phyloP scores from a whole-genome alignment of 2,888 invertebrate genomes.

The Xestia ashworthii region DNA sequence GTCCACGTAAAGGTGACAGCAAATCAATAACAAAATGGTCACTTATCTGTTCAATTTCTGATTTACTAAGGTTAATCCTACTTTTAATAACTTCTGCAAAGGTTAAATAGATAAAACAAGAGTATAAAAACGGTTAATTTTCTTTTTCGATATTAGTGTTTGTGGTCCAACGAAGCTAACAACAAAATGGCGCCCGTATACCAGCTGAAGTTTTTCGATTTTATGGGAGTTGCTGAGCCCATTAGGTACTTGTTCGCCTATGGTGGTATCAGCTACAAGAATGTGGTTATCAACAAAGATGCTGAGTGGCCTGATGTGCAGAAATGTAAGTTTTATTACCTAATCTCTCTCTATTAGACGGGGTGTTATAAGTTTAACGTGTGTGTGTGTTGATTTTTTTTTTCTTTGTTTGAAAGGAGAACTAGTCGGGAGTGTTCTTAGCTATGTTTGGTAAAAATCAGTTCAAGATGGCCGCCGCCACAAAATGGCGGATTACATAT shows the following conservation, averaged over 20 bases:
- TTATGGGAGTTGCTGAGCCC: conserved; percentile 74
- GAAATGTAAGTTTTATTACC: conserved; percentile 41
- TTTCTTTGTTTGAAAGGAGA: too few species aligned
- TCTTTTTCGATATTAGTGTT: conserved; percentile 28
- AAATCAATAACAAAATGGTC: conserved; percentile 14
- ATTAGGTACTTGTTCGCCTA: conserved; percentile 74
- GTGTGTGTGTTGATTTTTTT: too few species aligned
- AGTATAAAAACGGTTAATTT: conserved; percentile 42
- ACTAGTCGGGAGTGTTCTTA: too few species aligned
- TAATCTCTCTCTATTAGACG: not conserved
- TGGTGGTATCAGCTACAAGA: conserved; percentile 72
- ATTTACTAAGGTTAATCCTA: conserved; percentile 26
- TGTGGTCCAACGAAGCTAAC: conserved; percentile 25
- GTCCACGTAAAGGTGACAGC: conserved; percentile 6
- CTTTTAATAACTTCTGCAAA: conserved; percentile 24
- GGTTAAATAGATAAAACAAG: conserved; percentile 47
- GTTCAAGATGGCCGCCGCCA: too few species aligned
- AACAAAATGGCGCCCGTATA: conserved; percentile 69
- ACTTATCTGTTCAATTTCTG: conserved; percentile 23
- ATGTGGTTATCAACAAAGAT: conserved; percentile 56
- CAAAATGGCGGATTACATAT: too few species aligned
- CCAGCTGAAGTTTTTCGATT: conserved; percentile 73
- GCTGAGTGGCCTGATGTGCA: conserved; percentile 43
- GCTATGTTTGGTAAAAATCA: too few species aligned
- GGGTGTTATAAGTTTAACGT: too few species aligned